Conservation (phyloP, 2,113 vertebrate genomes). For the Glaucomys volans region DNA sequence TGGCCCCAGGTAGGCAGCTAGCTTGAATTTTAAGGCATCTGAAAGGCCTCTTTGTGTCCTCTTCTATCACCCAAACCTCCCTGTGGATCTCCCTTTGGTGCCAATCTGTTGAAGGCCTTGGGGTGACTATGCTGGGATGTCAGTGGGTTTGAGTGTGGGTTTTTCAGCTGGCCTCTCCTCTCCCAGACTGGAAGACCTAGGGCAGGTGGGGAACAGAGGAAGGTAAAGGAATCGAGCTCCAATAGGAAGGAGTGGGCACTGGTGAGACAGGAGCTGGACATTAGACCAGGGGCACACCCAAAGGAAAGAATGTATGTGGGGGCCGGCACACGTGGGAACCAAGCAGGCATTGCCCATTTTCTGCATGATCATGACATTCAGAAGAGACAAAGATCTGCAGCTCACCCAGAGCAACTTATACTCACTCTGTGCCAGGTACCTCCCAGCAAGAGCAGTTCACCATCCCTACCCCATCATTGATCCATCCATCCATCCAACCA, state of each 20-base stretch:
- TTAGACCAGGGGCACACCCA: not conserved
- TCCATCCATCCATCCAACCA: not conserved
- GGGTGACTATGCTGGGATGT: rapidly evolving
- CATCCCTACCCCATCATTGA: not conserved
- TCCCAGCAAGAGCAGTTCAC: not conserved
- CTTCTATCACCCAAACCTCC: not conserved
- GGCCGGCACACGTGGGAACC: rapidly evolving
- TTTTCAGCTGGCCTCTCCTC: not conserved
- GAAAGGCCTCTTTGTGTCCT: not conserved
- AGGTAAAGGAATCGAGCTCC: not conserved
- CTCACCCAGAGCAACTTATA: not conserved
- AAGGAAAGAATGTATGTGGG: not conserved
- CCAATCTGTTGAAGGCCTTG: not conserved
- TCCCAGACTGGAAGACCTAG: not conserved
- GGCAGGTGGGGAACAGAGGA: not conserved
- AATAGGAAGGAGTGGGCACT: not conserved
- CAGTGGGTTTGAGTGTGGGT: not conserved
- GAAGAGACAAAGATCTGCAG: not conserved
- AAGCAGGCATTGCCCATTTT: not conserved
- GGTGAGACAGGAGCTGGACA: not conserved
- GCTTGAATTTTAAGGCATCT: not conserved
- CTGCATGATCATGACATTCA: rapidly evolving
- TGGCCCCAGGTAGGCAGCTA: not conserved
- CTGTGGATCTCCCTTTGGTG: not conserved
- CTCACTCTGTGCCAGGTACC: not conserved